Percentiles rank a stretch among this genome's conserved stretches.
Conservation (phyloP, 2,113 vertebrate genomes). For the Brachypteracias leptosomus region DNA sequence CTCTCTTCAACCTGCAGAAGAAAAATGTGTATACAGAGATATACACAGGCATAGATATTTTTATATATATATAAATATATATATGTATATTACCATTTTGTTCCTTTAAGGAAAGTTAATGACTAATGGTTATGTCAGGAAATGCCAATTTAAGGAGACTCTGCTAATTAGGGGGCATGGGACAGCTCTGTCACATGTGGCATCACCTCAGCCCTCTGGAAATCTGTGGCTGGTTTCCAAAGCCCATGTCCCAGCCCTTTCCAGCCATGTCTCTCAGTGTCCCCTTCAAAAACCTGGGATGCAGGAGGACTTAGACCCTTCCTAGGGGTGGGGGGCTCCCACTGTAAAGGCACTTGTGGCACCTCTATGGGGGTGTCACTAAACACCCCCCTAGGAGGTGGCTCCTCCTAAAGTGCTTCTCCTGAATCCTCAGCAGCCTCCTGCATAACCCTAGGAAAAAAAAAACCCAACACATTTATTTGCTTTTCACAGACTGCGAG, state of each 20-base stretch:
- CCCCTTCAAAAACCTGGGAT: not conserved
- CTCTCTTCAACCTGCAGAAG: slow-evolving; percentile 18
- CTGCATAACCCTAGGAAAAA: not conserved
- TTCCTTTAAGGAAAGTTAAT: not conserved
- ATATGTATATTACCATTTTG: not conserved
- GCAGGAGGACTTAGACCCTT: not conserved
- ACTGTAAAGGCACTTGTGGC: not conserved
- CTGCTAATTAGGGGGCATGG: not conserved
- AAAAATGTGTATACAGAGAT: not conserved
- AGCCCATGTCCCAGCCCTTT: not conserved
- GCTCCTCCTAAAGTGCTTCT: not conserved
- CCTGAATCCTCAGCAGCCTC: not conserved
- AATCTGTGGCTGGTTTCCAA: not conserved
- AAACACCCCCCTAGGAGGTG: too few relatives aligned
- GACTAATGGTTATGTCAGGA: not conserved
- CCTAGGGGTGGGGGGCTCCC: not conserved
- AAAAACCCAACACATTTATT: not conserved
- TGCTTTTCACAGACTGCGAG: rapidly evolving
- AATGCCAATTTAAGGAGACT: not conserved
- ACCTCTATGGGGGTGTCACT: rapidly evolving
- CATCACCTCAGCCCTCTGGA: rapidly evolving
- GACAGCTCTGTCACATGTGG: rapidly evolving
- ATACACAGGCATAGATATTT: not conserved
- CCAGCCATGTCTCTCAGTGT: rapidly evolving
- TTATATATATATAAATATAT: not conserved